A percentile compares a stretch with the other conserved stretches of the same genome.
Evolutionary conservation across 2,797 vertebrate genomes (phyloP).

Genomic region (Thripadectes ignobilis): DNA sequence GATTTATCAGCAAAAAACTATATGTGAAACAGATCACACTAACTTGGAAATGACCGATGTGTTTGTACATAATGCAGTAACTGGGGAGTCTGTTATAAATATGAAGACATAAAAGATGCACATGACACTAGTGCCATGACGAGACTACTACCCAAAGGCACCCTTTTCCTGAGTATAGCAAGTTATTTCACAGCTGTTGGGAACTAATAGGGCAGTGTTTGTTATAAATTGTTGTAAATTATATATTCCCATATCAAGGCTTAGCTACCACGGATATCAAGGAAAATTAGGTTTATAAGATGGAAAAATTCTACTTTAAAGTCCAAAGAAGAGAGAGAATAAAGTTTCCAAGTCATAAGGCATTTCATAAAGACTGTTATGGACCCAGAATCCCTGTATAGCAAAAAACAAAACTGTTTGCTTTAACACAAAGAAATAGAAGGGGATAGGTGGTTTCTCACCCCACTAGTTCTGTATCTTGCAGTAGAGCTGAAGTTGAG

Average conservation of each 20-base stretch:
- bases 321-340: not conserved
- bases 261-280: not conserved
- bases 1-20: not conserved
- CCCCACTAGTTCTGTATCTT: not conserved
- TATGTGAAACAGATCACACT: not conserved
- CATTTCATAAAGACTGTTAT: not conserved
- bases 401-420: not conserved
- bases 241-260: not conserved
- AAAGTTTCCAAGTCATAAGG: not conserved
- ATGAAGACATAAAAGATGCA: not conserved
- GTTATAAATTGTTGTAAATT: not conserved
- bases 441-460: not conserved
- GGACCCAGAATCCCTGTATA: not conserved
- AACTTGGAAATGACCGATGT: not conserved
- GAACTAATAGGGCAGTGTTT: not conserved
- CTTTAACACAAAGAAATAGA: not conserved
- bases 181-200: not conserved
- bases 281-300: not conserved
- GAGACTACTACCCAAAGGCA: not conserved
- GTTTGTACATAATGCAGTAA: not conserved
- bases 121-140: fast-evolving
- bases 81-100: not conserved
- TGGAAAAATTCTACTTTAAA: not conserved
- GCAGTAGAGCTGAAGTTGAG: not conserved
- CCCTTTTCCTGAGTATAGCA: not conserved